These are phyloP conservation scores for Notospermus geniculatus DNA, from an alignment of 1,140 invertebrate genomes.

Conservation along the genomic window DNA sequence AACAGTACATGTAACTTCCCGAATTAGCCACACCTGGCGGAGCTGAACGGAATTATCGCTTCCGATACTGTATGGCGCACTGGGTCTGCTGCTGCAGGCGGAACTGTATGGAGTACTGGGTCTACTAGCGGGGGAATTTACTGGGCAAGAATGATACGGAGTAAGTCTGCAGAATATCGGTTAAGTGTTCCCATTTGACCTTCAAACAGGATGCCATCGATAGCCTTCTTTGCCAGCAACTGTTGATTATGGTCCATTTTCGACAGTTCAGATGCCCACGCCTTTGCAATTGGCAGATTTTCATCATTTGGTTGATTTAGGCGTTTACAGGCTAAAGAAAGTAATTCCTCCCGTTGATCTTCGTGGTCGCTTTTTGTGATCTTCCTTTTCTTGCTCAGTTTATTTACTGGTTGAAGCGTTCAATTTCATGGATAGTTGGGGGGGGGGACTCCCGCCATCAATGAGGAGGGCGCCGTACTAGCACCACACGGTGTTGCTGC, in stretches of 20 bases:
- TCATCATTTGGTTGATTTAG: conserved; percentile 7
- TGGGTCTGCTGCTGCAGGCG: not conserved
- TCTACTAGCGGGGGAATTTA: not conserved
- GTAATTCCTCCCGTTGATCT: conserved; percentile 1
- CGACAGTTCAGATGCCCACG: conserved; percentile 6
- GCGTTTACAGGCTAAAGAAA: conserved; percentile 2
- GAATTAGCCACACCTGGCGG: too few relatives aligned
- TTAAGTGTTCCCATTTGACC: conserved; percentile 7
- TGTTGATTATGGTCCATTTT: conserved; percentile 1
- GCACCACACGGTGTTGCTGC: too few relatives aligned
- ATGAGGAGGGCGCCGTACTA: too few relatives aligned
- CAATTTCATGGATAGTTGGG: too few relatives aligned
- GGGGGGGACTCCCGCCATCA: too few relatives aligned
- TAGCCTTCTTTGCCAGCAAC: conserved; percentile 8
- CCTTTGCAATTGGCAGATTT: conserved; percentile 6
- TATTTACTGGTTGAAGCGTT: too few relatives aligned
- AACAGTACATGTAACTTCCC: not conserved
- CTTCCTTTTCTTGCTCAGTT: too few relatives aligned
- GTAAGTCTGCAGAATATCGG: not conserved
- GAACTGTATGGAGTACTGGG: not conserved
- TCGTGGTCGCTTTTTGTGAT: too few relatives aligned
- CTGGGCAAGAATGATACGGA: not conserved
- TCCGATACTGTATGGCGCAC: not conserved
- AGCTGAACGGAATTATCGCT: too few relatives aligned
- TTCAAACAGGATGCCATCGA: conserved; percentile 6